These are phyloP conservation scores for Melanophora roralis DNA, from an alignment of 2,888 invertebrate species.

Conservation along the genomic window DNA sequence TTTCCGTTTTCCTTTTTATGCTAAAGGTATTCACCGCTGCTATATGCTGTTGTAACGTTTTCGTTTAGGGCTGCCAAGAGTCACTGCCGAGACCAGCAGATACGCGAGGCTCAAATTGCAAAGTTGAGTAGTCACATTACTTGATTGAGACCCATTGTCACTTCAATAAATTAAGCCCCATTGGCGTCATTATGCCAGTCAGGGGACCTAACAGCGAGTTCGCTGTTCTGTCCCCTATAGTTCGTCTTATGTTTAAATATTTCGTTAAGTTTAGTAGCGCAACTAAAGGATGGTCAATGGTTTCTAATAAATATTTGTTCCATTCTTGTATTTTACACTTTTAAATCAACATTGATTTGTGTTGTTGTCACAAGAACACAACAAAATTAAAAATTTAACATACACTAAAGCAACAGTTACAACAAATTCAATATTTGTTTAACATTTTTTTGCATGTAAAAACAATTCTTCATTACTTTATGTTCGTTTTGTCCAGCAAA, in stretches of 20 bases:
- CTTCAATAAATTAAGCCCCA: too few species aligned
- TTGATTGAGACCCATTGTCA: too few species aligned
- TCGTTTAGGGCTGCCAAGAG: too few species aligned
- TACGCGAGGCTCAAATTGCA: too few species aligned
- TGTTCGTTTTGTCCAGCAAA: not conserved
- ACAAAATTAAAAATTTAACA: not conserved
- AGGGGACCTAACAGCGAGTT: too few species aligned
- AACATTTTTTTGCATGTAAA: slow-evolving; percentile 58
- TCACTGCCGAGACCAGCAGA: too few species aligned
- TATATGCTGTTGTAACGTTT: too few species aligned
- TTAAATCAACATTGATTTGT: slow-evolving; percentile 53
- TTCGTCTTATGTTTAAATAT: not conserved
- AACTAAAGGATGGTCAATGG: not conserved
- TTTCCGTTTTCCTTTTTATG: too few species aligned
- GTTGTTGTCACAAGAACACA: slow-evolving; percentile 11
- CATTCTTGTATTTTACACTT: slow-evolving; percentile 40
- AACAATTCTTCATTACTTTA: slow-evolving; percentile 26
- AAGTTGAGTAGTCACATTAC: too few species aligned
- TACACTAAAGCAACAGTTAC: slow-evolving; percentile 21
- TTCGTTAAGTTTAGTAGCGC: not conserved
- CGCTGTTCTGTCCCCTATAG: not conserved
- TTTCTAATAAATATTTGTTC: not conserved
- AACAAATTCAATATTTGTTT: slow-evolving; percentile 58
- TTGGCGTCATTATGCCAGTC: too few species aligned
- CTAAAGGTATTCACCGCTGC: too few species aligned